Evolutionary conservation across 2,113 vertebrate species (phyloP), one percentile per base, ranked within the genome.

Genomic region (Megaceryle maxima): DNA sequence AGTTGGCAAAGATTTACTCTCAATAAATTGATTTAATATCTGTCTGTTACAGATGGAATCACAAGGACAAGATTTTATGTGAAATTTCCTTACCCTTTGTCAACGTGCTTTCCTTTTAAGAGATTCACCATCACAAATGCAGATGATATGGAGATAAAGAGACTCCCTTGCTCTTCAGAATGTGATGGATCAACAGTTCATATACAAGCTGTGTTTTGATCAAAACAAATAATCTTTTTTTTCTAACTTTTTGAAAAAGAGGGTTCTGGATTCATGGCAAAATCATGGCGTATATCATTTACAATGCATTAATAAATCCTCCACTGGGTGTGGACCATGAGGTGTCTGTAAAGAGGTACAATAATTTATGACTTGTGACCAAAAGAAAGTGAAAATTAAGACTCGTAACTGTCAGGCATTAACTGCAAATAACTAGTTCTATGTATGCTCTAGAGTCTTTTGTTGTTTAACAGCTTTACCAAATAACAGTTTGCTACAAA

Each of bases 1-100:
- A 96, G 56, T 50, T 90, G 92, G 53, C 73, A 93, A 85, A 91
- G 93, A 95, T 96, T 97, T 96, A 74, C 62, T 91, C 84, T 94
- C 87, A 90, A 68, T 95, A 73, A 95, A 86, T 92, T 93, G 59
- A 80, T 92, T 96, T 73, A 88, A 95, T 67, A 91, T 94, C 57
- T 22, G 33, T 68, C 43, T 92, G 22, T 88, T 95, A 94, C 88
- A 97, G 86, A 92, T 73, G 53, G 17, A 94, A 93, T 94, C 75
- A 85, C 16, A 92, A 83, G 84, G 81, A 92, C 35, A 94, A 16
- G 21, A 67, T 95, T 91, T 95, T 88, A 37, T 79, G 53, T 79
- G 51, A 84, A 92, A 91, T 92, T 93, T 35, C 37, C n/a, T 87
- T 87, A 96, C 59, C 37, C 92, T 92, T 95, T 87, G 55, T 91